These are phyloP conservation scores for Pelobates cultripes DNA, from an alignment of 2,797 vertebrate species.

Conservation along the genomic window DNA sequence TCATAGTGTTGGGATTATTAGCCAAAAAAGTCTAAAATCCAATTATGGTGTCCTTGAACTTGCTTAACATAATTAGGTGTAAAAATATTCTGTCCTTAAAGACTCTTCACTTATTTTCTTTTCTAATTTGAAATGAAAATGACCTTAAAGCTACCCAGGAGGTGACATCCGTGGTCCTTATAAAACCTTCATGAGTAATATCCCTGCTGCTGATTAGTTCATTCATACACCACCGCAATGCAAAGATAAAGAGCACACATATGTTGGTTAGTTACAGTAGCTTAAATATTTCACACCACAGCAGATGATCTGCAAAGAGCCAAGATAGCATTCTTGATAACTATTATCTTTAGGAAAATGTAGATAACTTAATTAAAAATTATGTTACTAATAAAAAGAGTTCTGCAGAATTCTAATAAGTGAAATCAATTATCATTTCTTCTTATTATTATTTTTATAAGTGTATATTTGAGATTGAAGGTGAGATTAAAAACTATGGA, in stretches of 20 bases:
- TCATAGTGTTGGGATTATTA: constrained; percentile 37
- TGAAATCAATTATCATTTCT: no score
- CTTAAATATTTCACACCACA: constrained; percentile 15
- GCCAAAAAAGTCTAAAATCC: constrained; percentile 48
- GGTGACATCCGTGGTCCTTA: constrained; percentile 50
- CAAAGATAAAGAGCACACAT: not conserved
- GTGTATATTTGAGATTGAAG: no score
- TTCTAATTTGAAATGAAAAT: constrained; percentile 56
- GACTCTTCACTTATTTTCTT: constrained; percentile 46
- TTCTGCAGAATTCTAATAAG: no score
- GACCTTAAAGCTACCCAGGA: constrained; percentile 48
- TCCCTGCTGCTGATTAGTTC: constrained; percentile 36
- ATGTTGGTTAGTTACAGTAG: constrained; percentile 24
- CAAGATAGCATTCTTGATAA: not conserved
- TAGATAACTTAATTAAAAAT: no score
- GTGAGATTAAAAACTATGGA: no score
- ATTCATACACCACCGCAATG: constrained; percentile 16
- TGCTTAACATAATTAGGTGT: constrained; percentile 53
- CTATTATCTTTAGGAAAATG: no score
- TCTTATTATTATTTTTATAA: no score
- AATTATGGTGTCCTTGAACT: constrained; percentile 54
- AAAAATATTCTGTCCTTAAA: constrained; percentile 54
- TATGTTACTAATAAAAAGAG: no score
- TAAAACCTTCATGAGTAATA: constrained; percentile 44
- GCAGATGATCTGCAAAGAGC: not conserved